phyloP scores from a whole-genome alignment of 2,888 invertebrate genomes.

The Actias luna region DNA sequence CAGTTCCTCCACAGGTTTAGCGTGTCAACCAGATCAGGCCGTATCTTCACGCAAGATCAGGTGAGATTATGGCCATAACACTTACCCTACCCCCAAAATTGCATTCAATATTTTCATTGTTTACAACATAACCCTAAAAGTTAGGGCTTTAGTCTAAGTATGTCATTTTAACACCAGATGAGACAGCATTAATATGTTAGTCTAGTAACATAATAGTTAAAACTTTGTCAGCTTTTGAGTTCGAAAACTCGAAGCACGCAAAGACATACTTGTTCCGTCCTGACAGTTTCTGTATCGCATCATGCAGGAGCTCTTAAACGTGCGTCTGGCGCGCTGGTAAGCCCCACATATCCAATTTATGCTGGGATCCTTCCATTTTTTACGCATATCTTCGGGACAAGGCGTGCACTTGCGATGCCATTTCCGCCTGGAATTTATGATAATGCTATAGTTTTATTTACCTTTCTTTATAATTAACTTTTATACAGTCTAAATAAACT shows the following conservation, averaged over 20 bases:
- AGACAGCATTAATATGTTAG: neutral
- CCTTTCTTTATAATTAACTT: neutral
- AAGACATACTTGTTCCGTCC: conserved; percentile 67
- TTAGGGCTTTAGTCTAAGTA: neutral
- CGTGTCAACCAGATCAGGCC: too few relatives aligned
- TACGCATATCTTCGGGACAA: conserved; percentile 56
- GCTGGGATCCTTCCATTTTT: conserved; percentile 56
- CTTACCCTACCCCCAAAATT: too few relatives aligned
- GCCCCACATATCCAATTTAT: conserved; percentile 71
- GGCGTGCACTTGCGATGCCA: conserved; percentile 64
- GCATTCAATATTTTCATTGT: neutral
- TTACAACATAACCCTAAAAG: neutral
- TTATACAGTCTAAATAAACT: neutral
- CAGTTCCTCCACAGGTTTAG: too few relatives aligned
- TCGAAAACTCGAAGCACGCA: neutral
- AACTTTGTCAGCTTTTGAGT: neutral
- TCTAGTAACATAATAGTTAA: neutral
- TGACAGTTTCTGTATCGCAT: conserved; percentile 73
- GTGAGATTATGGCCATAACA: too few relatives aligned
- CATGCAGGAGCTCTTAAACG: conserved; percentile 70
- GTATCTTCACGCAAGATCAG: too few relatives aligned
- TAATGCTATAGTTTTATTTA: neutral
- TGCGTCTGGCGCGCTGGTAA: conserved; percentile 64
- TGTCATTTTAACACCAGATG: neutral
- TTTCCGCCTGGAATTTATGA: conserved; percentile 51